These are phyloP conservation scores for Nibea coibor DNA, from an alignment of 2,113 vertebrate genomes.

Conservation along the genomic window DNA sequence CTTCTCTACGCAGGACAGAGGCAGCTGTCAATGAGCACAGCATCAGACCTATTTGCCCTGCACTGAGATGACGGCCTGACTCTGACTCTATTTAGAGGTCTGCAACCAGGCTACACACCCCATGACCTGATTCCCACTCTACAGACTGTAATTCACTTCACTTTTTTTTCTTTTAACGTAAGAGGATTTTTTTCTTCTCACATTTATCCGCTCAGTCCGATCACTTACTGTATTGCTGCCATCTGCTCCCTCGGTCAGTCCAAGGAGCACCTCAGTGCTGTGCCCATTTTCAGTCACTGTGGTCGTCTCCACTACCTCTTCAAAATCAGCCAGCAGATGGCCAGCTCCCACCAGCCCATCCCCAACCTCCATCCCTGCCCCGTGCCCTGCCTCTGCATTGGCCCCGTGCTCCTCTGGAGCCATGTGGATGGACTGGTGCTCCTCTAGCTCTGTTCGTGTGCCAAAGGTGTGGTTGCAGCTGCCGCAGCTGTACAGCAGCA, in stretches of 20 bases:
- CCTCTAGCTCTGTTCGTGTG: slow-evolving; percentile 83
- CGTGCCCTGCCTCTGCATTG: slow-evolving; percentile 46
- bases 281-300: slow-evolving; percentile 81
- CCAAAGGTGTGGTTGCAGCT: slow-evolving; percentile 86
- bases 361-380: slow-evolving; percentile 72
- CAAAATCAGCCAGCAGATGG: slow-evolving; percentile 85
- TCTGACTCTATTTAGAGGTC: not conserved
- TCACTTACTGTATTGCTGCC: slow-evolving; percentile 70
- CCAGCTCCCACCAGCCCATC: slow-evolving; percentile 83
- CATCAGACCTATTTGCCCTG: not conserved
- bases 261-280: slow-evolving; percentile 79
- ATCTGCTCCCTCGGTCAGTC: slow-evolving; percentile 69
- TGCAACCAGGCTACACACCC: slow-evolving; percentile 1
- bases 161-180: not conserved
- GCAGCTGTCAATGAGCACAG: not conserved
- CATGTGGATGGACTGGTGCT: slow-evolving; percentile 85
- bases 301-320: slow-evolving; percentile 87
- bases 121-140: not conserved
- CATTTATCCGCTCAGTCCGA: not conserved
- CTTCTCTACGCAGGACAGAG: too few relatives aligned
- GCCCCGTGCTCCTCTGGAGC: slow-evolving; percentile 47
- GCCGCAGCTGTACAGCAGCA: slow-evolving; percentile 86
- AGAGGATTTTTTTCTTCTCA: not conserved
- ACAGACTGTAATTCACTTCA: not conserved
- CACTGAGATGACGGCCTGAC: not conserved